These are phyloP conservation scores for Saturnia pavonia DNA, from an alignment of 2,888 invertebrate species.

Conservation along the genomic window DNA sequence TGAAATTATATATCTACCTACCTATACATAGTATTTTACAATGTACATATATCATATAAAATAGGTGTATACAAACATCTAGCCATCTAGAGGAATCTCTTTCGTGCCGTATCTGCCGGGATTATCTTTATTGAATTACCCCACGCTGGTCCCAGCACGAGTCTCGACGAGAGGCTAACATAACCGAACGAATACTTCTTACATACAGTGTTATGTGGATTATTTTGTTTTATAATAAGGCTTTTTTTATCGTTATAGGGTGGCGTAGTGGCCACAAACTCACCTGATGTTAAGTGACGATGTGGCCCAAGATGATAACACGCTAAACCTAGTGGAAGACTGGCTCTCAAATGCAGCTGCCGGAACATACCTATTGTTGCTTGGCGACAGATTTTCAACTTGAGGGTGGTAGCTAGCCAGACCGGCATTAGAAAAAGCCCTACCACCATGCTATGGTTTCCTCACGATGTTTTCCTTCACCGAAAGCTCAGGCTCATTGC, in stretches of 20 bases:
- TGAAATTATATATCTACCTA: neutral
- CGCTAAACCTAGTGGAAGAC: too few relatives aligned
- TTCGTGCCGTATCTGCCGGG: slow-evolving; percentile 49
- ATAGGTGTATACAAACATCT: neutral
- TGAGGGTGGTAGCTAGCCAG: too few relatives aligned
- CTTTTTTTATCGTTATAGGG: neutral
- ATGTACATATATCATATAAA: neutral
- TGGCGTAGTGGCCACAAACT: too few relatives aligned
- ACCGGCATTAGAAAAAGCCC: too few relatives aligned
- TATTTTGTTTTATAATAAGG: neutral
- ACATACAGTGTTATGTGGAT: slow-evolving; percentile 4
- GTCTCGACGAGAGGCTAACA: slow-evolving; percentile 21
- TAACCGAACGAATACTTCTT: slow-evolving; percentile 8
- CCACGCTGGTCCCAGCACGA: slow-evolving; percentile 72
- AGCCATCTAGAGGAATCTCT: slow-evolving; percentile 15
- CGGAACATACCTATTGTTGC: too few relatives aligned
- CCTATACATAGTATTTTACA: neutral
- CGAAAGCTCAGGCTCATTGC: too few relatives aligned
- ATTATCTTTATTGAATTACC: slow-evolving; percentile 77
- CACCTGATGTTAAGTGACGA: too few relatives aligned
- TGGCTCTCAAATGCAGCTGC: too few relatives aligned
- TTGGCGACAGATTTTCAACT: too few relatives aligned
- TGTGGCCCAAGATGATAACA: too few relatives aligned
- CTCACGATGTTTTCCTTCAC: too few relatives aligned
- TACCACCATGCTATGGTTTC: too few relatives aligned